Evolutionary conservation across 2,113 vertebrate genomes (phyloP).

Genomic region (Notarius quadriscutis): DNA sequence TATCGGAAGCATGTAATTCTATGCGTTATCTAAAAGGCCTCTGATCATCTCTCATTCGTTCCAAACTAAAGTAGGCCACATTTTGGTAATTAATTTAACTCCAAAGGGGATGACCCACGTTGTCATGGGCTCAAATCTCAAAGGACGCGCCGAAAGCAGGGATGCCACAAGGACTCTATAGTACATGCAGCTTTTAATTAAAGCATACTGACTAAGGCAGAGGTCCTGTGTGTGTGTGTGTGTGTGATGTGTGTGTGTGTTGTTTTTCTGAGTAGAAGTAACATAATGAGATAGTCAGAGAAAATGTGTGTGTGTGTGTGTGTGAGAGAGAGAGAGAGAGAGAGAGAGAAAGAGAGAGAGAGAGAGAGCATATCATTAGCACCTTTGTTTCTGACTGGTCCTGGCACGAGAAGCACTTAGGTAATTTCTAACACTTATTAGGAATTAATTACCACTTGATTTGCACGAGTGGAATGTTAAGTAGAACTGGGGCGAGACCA

Average conservation of each 20-base stretch:
- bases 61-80: slow-evolving; percentile 36
- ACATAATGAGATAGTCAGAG: neutral
- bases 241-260: neutral
- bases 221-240: neutral
- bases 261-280: neutral
- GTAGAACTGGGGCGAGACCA: slow-evolving; percentile 42
- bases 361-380: slow-evolving; percentile 60
- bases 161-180: slow-evolving; percentile 45
- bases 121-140: slow-evolving; percentile 40
- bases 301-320: neutral
- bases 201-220: slow-evolving; percentile 51
- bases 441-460: slow-evolving; percentile 67
- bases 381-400: slow-evolving; percentile 51
- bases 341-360: slow-evolving; percentile 15
- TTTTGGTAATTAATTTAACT: slow-evolving; percentile 53
- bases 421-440: slow-evolving; percentile 62
- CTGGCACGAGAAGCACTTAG: slow-evolving; percentile 61
- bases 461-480: slow-evolving; percentile 60
- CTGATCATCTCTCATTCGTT: neutral
- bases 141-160: slow-evolving; percentile 42
- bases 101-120: slow-evolving; percentile 33
- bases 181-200: slow-evolving; percentile 60
- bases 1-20: slow-evolving; percentile 5
- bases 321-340: neutral
- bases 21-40: slow-evolving; percentile 20